Evolutionary conservation across 2,888 invertebrate species (phyloP).

Genomic region (Coleophora deauratella): DNA sequence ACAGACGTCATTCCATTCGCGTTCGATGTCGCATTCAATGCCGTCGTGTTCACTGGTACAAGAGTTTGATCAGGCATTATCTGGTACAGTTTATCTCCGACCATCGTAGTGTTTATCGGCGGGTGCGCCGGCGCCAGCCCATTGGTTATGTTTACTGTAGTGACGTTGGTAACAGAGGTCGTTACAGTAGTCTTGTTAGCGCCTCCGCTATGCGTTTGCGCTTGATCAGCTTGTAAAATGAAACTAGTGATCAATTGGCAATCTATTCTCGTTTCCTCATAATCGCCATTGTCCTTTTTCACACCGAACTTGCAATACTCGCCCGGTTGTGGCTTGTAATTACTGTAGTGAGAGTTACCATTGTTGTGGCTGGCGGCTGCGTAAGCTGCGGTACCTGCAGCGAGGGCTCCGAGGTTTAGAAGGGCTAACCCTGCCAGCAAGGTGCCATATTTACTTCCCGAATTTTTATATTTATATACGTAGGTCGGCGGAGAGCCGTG

Average conservation of each 20-base stretch:
- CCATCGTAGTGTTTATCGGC: slow-evolving; percentile 11
- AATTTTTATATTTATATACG: slow-evolving; percentile 56
- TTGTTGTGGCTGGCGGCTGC: slow-evolving; percentile 24
- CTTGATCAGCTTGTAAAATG: slow-evolving; percentile 40
- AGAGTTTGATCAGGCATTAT: slow-evolving; percentile 53
- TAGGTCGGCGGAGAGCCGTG: slow-evolving; percentile 51
- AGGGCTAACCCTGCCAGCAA: slow-evolving; percentile 53
- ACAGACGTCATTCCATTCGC: slow-evolving; percentile 36
- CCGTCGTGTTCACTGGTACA: slow-evolving; percentile 36
- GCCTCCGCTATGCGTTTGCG: slow-evolving; percentile 21
- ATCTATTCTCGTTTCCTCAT: slow-evolving; percentile 58
- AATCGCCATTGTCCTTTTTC: slow-evolving; percentile 54
- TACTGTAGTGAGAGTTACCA: slow-evolving; percentile 4
- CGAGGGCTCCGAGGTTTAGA: slow-evolving; percentile 55
- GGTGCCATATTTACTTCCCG: slow-evolving; percentile 60
- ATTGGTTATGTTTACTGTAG: slow-evolving; percentile 39
- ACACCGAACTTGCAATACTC: slow-evolving; percentile 59
- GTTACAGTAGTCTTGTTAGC: slow-evolving; percentile 38
- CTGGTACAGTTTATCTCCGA: slow-evolving; percentile 27
- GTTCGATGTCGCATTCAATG: slow-evolving; percentile 26
- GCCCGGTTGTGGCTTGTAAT: slow-evolving; percentile 43
- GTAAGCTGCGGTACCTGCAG: slow-evolving; percentile 36
- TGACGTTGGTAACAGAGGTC: slow-evolving; percentile 49
- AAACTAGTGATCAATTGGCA: slow-evolving; percentile 57
- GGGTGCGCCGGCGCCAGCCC: slow-evolving; percentile 16